phyloP scores from a whole-genome alignment of 2,888 invertebrate genomes.

The Operophtera brumata region DNA sequence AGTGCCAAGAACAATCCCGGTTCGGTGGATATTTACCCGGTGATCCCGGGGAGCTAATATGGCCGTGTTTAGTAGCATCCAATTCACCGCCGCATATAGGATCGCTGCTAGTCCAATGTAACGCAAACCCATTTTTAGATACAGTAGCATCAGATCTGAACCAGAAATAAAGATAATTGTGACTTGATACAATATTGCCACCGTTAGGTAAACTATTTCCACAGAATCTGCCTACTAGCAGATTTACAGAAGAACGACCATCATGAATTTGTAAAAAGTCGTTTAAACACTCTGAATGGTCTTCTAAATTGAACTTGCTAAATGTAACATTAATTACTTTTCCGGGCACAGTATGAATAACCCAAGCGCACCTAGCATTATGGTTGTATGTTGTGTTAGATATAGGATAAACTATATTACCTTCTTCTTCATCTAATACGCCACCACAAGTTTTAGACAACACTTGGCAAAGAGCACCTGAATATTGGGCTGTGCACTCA shows the following conservation, averaged over 20 bases:
- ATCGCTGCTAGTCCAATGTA: slow-evolving; percentile 88
- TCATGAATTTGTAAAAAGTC: slow-evolving; percentile 93
- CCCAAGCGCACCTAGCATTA: slow-evolving; percentile 89
- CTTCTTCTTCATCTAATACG: slow-evolving; percentile 69
- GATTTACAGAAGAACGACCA: slow-evolving; percentile 86
- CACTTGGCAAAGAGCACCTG: slow-evolving; percentile 84
- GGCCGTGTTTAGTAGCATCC: slow-evolving; percentile 83
- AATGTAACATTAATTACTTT: slow-evolving; percentile 91
- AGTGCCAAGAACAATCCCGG: slow-evolving; percentile 90
- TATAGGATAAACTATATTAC: slow-evolving; percentile 84
- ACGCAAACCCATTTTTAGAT: slow-evolving; percentile 85
- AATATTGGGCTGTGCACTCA: slow-evolving; percentile 83
- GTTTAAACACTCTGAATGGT: slow-evolving; percentile 82
- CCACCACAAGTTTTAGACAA: slow-evolving; percentile 71
- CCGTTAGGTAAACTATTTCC: slow-evolving; percentile 85
- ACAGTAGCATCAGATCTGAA: slow-evolving; percentile 87
- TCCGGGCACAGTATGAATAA: slow-evolving; percentile 83
- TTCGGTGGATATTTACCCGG: slow-evolving; percentile 93
- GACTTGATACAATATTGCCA: slow-evolving; percentile 88
- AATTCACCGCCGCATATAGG: slow-evolving; percentile 88
- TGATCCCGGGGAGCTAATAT: slow-evolving; percentile 91
- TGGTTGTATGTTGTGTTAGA: slow-evolving; percentile 79
- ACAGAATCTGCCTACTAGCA: slow-evolving; percentile 90
- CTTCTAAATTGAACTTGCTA: slow-evolving; percentile 87
- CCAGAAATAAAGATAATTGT: slow-evolving; percentile 89